phyloP scores from a whole-genome alignment of 2,797 vertebrate species.

The Picus viridis region DNA sequence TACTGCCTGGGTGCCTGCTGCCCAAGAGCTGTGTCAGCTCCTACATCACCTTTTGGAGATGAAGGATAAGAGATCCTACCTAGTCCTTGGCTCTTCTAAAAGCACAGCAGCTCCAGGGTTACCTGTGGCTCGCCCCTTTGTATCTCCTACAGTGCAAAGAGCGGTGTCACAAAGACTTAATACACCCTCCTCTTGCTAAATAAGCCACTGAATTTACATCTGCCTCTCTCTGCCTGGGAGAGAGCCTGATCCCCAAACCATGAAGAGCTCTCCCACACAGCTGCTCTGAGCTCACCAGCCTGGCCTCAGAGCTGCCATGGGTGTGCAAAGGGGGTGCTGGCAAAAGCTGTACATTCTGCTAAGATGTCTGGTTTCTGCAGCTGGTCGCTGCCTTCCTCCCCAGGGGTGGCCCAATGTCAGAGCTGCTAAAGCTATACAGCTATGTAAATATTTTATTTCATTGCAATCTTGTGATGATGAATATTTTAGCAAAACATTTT shows the following conservation, averaged over 20 bases:
- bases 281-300: not conserved
- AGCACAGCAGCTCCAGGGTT: not conserved
- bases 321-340: not conserved
- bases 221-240: not conserved
- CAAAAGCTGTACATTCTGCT: not conserved
- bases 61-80: not conserved
- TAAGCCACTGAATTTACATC: not conserved
- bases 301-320: not conserved
- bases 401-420: constrained; percentile 31
- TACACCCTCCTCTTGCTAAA: not conserved
- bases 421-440: constrained; percentile 14
- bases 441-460: constrained; percentile 63
- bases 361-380: constrained; percentile 1
- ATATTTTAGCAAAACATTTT: constrained; percentile 72
- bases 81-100: not conserved
- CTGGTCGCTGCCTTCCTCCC: not conserved
- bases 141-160: not conserved
- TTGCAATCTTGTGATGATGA: constrained; percentile 60
- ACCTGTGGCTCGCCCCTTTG: not conserved
- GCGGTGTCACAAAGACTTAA: not conserved
- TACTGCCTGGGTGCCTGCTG: not conserved
- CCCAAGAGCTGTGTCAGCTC: not conserved
- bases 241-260: not conserved
- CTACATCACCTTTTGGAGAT: not conserved
- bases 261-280: not conserved